Conservation (phyloP, 2,113 vertebrate species). For the Pitta sordida region DNA sequence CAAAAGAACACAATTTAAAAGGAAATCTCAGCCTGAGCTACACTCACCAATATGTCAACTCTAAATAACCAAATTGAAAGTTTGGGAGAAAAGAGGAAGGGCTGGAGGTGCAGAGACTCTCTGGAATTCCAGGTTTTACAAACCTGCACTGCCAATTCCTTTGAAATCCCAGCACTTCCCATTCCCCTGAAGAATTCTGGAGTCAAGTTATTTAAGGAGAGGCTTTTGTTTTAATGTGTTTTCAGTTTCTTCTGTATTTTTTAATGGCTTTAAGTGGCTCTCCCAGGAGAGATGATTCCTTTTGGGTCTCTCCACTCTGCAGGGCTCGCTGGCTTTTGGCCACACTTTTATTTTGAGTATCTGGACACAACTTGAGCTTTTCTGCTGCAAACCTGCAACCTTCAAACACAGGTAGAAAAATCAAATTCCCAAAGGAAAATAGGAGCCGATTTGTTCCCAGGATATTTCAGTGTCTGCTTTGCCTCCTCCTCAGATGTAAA, state of each 20-base stretch:
- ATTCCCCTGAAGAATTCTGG: not conserved
- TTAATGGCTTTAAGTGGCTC: not conserved
- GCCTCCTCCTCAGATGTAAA: not conserved
- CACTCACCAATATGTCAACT: too few relatives aligned
- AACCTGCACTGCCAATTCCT: not conserved
- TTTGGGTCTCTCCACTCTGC: not conserved
- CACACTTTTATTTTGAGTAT: not conserved
- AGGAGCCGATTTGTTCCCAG: not conserved
- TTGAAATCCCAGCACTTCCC: not conserved
- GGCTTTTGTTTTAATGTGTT: not conserved
- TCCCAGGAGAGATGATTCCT: not conserved
- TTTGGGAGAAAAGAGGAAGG: not conserved
- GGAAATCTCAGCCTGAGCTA: not conserved
- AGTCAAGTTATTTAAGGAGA: not conserved
- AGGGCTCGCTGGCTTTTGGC: not conserved
- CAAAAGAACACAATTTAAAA: not conserved
- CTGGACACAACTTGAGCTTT: not conserved
- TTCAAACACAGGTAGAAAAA: not conserved
- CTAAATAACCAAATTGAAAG: not conserved
- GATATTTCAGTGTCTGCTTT: not conserved
- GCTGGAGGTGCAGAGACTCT: not conserved
- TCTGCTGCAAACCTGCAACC: not conserved
- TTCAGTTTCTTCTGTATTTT: not conserved
- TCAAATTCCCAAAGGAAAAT: not conserved
- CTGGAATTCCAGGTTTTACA: not conserved